Evolutionary conservation across 1,140 invertebrate genomes (phyloP).

Genomic region (Pseudachorutes palmiensis): DNA sequence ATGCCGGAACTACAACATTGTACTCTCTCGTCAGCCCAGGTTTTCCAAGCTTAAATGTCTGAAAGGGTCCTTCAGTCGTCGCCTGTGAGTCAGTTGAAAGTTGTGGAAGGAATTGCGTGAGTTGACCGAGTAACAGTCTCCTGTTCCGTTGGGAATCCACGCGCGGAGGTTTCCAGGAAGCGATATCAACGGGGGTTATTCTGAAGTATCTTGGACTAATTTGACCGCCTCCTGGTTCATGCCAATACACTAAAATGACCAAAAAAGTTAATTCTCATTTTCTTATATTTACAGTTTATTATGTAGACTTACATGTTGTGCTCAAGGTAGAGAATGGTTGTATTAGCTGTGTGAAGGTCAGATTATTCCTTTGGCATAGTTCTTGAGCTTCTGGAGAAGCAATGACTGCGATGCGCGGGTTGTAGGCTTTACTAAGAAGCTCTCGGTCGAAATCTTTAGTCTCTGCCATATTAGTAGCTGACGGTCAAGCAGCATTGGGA

Average conservation of each 20-base stretch:
- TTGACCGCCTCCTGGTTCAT: conserved; percentile 26
- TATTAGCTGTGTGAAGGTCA: conserved; percentile 78
- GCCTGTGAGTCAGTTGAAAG: conserved; percentile 24
- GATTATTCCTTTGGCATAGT: conserved; percentile 79
- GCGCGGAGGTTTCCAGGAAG: conserved; percentile 28
- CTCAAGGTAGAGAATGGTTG: conserved; percentile 78
- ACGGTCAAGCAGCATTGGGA: too few relatives aligned
- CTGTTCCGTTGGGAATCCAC: conserved; percentile 18
- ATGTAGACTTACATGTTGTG: conserved; percentile 41
- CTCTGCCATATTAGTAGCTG: too few relatives aligned
- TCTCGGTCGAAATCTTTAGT: too few relatives aligned
- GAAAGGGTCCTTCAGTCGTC: background rate
- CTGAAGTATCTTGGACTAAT: conserved; percentile 14
- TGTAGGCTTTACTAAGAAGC: conserved; percentile 81
- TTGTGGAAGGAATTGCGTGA: conserved; percentile 20
- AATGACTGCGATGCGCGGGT: conserved; percentile 75
- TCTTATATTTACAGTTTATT: background rate
- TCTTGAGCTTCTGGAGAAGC: conserved; percentile 70
- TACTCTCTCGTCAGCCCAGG: conserved; percentile 25
- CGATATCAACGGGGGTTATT: conserved; percentile 35
- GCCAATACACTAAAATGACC: conserved; percentile 28
- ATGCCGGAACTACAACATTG: conserved; percentile 58
- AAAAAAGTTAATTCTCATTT: conserved; percentile 1
- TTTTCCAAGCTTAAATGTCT: background rate
- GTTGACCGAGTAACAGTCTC: conserved; percentile 20